Percentiles rank a stretch among this genome's conserved stretches.
Evolutionary conservation across 2,113 vertebrate species (phyloP).

Genomic region (Pterocles gutturalis): DNA sequence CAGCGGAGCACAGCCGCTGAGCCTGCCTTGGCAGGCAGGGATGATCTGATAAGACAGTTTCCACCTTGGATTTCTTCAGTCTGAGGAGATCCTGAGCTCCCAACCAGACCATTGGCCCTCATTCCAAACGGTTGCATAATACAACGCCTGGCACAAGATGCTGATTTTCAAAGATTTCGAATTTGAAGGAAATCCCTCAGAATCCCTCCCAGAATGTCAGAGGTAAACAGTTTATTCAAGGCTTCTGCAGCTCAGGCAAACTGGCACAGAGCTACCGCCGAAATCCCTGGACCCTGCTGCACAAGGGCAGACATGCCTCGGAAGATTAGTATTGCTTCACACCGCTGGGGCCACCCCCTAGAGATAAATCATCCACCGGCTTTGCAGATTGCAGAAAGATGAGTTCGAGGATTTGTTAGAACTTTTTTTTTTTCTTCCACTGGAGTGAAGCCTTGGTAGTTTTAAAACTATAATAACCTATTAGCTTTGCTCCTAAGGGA

Average conservation of each 20-base stretch:
- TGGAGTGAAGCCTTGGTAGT: background rate
- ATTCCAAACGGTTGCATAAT: background rate
- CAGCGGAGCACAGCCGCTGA: accelerated
- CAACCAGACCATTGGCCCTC: background rate
- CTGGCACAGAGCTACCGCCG: background rate
- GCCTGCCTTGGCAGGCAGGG: background rate
- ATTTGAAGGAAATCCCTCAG: slow-evolving; percentile 52
- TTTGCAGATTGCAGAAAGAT: background rate
- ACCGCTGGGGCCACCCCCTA: background rate
- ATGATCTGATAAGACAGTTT: slow-evolving; percentile 25
- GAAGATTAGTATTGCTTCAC: background rate
- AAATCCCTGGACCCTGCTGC: background rate
- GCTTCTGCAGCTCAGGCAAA: background rate
- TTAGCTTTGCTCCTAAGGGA: background rate
- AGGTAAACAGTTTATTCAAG: slow-evolving; percentile 33
- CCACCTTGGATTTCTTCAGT: background rate
- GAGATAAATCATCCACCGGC: background rate
- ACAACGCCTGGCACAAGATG: background rate
- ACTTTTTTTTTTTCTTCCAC: background rate
- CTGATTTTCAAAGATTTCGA: slow-evolving; percentile 20
- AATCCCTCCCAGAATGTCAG: slow-evolving; percentile 23
- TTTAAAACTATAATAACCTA: background rate
- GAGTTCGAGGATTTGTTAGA: background rate
- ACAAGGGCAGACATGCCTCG: background rate
- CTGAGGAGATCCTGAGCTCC: background rate